Evolutionary conservation across 2,797 vertebrate genomes (phyloP).

Genomic region (Cichlasoma orientale): DNA sequence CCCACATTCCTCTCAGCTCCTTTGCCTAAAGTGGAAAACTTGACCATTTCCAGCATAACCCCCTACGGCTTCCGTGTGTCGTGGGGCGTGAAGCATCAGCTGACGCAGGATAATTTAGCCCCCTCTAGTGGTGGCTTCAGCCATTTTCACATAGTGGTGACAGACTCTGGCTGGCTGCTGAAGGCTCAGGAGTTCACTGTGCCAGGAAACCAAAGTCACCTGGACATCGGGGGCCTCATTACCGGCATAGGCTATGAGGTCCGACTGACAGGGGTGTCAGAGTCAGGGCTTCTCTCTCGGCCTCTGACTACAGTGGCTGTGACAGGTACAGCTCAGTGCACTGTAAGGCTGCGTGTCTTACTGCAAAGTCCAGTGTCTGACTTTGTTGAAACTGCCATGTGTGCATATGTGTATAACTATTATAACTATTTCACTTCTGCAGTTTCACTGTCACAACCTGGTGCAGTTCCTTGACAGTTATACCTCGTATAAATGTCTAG

Average conservation of each 20-base stretch:
- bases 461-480: background rate
- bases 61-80: constrained; percentile 93
- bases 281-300: constrained; percentile 88
- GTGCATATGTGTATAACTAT: background rate
- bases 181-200: constrained; percentile 93
- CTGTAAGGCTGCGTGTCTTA: constrained; percentile 27
- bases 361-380: constrained; percentile 12
- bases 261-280: constrained; percentile 89
- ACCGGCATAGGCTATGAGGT: constrained; percentile 98
- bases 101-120: constrained; percentile 68
- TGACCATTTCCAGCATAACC: constrained; percentile 90
- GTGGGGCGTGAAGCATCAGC: constrained; percentile 82
- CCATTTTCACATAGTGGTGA: constrained; percentile 90
- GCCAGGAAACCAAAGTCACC: constrained; percentile 87
- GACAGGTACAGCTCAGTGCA: constrained; percentile 88
- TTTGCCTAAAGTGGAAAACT: constrained; percentile 94
- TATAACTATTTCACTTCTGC: constrained; percentile 13
- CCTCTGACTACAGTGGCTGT: constrained; percentile 90
- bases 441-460: constrained; percentile 54
- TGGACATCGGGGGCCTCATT: constrained; percentile 95
- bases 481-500: background rate
- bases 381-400: constrained; percentile 17
- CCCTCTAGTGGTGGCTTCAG: constrained; percentile 83
- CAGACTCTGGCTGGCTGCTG: constrained; percentile 95
- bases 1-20: constrained; percentile 81